A percentile compares a stretch with the other conserved stretches of the same genome.
Evolutionary conservation across 2,888 invertebrate genomes (phyloP).

Genomic region (Ganaspis brasiliensis): DNA sequence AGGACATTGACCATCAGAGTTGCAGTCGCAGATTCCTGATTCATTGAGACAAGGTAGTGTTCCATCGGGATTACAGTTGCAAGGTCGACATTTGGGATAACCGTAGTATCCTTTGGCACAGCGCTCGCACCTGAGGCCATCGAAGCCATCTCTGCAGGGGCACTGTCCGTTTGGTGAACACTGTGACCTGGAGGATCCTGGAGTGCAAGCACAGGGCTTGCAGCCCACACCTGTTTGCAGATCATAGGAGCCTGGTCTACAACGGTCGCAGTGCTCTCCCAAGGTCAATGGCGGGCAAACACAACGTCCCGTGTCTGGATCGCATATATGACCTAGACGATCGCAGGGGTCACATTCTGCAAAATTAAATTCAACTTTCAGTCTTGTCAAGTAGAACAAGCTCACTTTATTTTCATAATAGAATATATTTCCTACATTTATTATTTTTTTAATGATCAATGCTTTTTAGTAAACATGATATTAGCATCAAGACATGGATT

Average conservation of each 20-base stretch:
- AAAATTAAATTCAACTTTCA: constrained; percentile 59
- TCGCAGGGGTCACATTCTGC: constrained; percentile 90
- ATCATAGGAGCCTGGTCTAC: constrained; percentile 91
- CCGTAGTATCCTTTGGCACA: constrained; percentile 95
- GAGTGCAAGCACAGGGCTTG: constrained; percentile 89
- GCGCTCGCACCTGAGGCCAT: constrained; percentile 89
- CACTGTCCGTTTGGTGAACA: constrained; percentile 90
- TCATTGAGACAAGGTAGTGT: constrained; percentile 83
- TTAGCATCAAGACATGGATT: too few relatives aligned
- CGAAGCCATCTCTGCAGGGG: constrained; percentile 88
- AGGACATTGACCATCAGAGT: constrained; percentile 90
- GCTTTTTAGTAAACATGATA: too few relatives aligned
- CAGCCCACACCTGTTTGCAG: constrained; percentile 90
- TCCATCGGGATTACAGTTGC: constrained; percentile 91
- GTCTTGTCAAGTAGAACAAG: neutral
- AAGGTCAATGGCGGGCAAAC: constrained; percentile 94
- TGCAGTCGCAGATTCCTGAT: constrained; percentile 87
- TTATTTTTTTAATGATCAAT: too few relatives aligned
- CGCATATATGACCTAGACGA: constrained; percentile 93
- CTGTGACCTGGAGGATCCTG: constrained; percentile 86
- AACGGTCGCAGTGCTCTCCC: constrained; percentile 91
- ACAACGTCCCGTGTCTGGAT: constrained; percentile 94
- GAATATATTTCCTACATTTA: too few relatives aligned
- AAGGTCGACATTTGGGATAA: constrained; percentile 92
- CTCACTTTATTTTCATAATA: too few relatives aligned